These are phyloP conservation scores for Indicator indicator DNA, from an alignment of 2,113 vertebrate species.

Conservation along the genomic window DNA sequence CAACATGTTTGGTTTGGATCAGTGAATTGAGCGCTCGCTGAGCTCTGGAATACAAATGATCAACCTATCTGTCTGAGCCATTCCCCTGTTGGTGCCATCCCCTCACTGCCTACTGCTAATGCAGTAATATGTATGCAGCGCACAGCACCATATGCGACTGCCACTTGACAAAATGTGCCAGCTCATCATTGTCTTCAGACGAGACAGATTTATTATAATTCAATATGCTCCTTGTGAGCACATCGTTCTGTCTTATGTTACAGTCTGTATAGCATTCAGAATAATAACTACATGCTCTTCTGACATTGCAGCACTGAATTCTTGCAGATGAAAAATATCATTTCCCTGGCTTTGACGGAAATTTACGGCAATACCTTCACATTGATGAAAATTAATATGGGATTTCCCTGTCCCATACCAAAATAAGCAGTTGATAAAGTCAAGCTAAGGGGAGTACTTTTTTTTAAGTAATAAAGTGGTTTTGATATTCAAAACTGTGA, in stretches of 20 bases:
- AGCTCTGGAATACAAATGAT: constrained; percentile 76
- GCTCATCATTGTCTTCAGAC: constrained; percentile 76
- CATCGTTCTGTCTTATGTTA: constrained; percentile 69
- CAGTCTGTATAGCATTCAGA: constrained; percentile 62
- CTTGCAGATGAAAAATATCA: constrained; percentile 27
- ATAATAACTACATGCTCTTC: constrained; percentile 65
- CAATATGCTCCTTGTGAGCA: constrained; percentile 74
- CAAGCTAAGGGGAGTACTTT: background rate
- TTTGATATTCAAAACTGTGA: background rate
- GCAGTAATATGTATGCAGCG: constrained; percentile 74
- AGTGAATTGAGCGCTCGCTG: constrained; percentile 72
- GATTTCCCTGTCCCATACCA: background rate
- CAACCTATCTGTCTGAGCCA: constrained; percentile 63
- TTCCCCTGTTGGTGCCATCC: constrained; percentile 60
- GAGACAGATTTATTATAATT: constrained; percentile 79
- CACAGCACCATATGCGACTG: constrained; percentile 71
- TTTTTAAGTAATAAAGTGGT: background rate
- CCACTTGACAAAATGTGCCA: constrained; percentile 77
- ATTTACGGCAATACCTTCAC: background rate
- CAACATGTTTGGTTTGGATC: constrained; percentile 74
- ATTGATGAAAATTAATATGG: constrained; percentile 31
- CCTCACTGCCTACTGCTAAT: constrained; percentile 54
- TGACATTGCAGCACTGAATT: constrained; percentile 60
- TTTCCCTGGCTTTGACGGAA: constrained; percentile 28
- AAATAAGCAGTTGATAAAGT: background rate